Evolutionary conservation across 2,888 invertebrate species (phyloP), one percentile per base, ranked within the genome.

Genomic region (Drosophila prolongata): DNA sequence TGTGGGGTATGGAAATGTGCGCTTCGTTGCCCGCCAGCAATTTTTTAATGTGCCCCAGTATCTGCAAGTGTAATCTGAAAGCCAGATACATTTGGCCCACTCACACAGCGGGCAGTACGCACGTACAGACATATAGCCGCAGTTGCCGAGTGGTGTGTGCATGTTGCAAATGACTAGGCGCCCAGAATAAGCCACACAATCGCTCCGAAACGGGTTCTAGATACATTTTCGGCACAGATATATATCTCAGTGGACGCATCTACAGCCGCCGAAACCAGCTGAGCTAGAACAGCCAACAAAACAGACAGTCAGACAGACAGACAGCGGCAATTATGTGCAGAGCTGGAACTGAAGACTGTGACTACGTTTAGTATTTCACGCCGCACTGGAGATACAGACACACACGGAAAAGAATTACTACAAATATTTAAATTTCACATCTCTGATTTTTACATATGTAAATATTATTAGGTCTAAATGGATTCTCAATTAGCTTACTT

Each of bases 111-210:
- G 56, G 46, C 43, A 24, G 38, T 54, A 65, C 75, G 70, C 43
- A 53, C 60, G 52, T 54, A 55, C 70, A 46, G 70, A 53, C 16
- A 46, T 46, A 30, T 47, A 14, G 24, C 46, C 46, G 16, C 44
- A 62, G 38, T 68, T 62, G 49, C 65, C 60, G 79, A 74, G 50
- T 65, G 77, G 76, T 77, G 83, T 83, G 79, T 85, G 89, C 81
- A 87, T 75, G 87, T 87, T 89, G 85, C 85, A 89, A 87, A 81
- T 70, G 78, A 76, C 81, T 85, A 78, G 85, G 85, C 71, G 79
- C 70, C 38, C 85, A 85, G 85, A 79, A 81, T 71, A 16, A 10
- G 54, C 37, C 40, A 43, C 43, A 30, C 59, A 34, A 34, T 30
- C 14, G 52, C 53, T 19, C 19, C 47, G 55, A 87, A 84, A 84